These are phyloP conservation scores for Glaucomys volans DNA, from an alignment of 2,113 vertebrate species.

Conservation along the genomic window DNA sequence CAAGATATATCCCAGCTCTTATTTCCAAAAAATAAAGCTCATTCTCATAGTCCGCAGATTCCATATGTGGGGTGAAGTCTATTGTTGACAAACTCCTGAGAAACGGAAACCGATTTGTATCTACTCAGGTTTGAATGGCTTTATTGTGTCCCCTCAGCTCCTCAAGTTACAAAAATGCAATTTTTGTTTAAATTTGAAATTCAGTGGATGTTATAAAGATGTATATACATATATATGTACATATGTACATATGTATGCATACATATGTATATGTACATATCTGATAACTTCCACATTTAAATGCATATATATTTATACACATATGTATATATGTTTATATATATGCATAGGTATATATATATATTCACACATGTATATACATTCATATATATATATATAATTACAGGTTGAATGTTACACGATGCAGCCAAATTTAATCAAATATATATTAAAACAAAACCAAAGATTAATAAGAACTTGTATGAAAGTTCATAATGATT, in stretches of 20 bases:
- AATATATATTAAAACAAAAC: not conserved
- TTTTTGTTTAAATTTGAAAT: not conserved
- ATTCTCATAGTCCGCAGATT: not conserved
- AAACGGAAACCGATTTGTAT: not conserved
- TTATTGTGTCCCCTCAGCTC: not conserved
- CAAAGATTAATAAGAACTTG: not conserved
- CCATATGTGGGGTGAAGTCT: not conserved
- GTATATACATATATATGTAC: not conserved
- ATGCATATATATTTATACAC: not conserved
- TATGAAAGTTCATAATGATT: not conserved
- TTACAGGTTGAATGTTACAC: not conserved
- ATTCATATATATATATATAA: not conserved
- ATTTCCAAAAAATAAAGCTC: not conserved
- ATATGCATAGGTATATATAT: too few relatives aligned
- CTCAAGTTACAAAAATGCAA: not conserved
- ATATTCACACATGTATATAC: not conserved
- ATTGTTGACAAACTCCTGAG: slow-evolving; percentile 15
- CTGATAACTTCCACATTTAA: too few relatives aligned
- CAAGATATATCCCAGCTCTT: not conserved
- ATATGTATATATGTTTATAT: not conserved
- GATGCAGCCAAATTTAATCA: not conserved
- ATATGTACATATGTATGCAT: not conserved
- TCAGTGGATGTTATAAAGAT: not conserved
- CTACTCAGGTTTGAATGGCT: not conserved
- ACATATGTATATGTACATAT: not conserved